Evolutionary conservation across 1,140 invertebrate genomes (phyloP), one percentile per base, ranked within the genome.

Genomic region (Bradysia coprophila): DNA sequence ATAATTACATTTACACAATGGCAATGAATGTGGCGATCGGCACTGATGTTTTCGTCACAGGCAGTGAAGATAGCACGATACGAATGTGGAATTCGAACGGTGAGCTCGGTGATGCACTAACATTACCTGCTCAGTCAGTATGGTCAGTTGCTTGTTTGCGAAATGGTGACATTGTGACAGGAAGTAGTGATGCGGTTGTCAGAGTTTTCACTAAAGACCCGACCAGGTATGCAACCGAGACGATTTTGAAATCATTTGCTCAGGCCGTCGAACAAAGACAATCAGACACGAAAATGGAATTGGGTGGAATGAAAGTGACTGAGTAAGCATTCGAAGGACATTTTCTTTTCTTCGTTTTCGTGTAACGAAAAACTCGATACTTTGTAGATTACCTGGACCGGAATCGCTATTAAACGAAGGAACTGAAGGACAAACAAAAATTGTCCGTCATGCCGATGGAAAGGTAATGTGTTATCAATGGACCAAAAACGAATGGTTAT

Each of bases 161-260:
- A 3, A 94, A 95, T 65, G 81, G 79, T 10, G 91, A 97, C 63
- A 74, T 98, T 54, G 85, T 85, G n/a, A 76, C 84, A 45, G 93
- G 89, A 53, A 56, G 60, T 46, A 92, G 86, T 62, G 91, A 96
- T 64, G 87, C 85, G 1, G 54, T 81, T 1, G 69, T 94, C 1
- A 69, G 91, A 43, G 72, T 96, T 38, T 95, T 96, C 54, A 85
- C 83, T 0, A 62, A 67, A 45, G 71, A 81, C 53, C 61, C 75
- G 8, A 56, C 64, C 4, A 64, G 81, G 37, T 71, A 75, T 43
- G 90, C 87, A 0, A 63, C 69, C 48, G 66, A 73, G 34, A 60
- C 67, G 2, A 54, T 58, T 1, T 50, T 78, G 13, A 67, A 75
- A 41, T 63, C 64, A n/a, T 94, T 78, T 63, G 75, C 87, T 45